Percentiles rank a stretch among this genome's conserved stretches.
These are phyloP conservation scores for Tortrix viridana DNA, from an alignment of 2,888 invertebrate species.

Conservation along the genomic window DNA sequence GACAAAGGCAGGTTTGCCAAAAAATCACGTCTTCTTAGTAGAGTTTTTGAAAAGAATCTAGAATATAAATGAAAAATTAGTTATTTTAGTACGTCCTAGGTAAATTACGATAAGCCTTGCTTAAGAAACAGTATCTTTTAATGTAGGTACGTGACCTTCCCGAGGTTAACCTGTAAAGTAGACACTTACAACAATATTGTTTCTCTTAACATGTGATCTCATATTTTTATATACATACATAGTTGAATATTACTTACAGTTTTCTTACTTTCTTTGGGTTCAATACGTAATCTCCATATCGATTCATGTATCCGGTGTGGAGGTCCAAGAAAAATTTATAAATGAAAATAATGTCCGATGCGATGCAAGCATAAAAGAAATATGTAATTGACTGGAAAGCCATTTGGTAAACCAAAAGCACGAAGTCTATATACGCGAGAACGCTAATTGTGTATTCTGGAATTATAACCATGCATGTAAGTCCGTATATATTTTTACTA, in stretches of 20 bases:
- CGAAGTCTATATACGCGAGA: slow-evolving; percentile 71
- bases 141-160: no score
- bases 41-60: slow-evolving; percentile 74
- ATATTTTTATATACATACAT: no score
- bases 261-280: slow-evolving; percentile 71
- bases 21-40: slow-evolving; percentile 70
- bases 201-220: no score
- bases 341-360: slow-evolving; percentile 68
- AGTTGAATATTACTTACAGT: slow-evolving; percentile 58
- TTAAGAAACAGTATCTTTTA: neutral
- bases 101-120: neutral
- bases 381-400: slow-evolving; percentile 70
- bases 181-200: no score
- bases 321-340: slow-evolving; percentile 77
- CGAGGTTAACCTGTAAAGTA: neutral
- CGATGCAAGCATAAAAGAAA: slow-evolving; percentile 62
- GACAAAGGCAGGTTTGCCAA: slow-evolving; percentile 68
- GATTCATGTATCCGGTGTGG: slow-evolving; percentile 77
- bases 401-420: slow-evolving; percentile 78
- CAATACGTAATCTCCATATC: slow-evolving; percentile 78
- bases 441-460: slow-evolving; percentile 72
- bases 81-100: neutral
- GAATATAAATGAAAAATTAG: slow-evolving; percentile 2
- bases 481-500: no score
- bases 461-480: slow-evolving; percentile 36